Base-by-base conservation (phyloP, 1,140 invertebrate species). In the Diabrotica undecimpunctata region DNA sequence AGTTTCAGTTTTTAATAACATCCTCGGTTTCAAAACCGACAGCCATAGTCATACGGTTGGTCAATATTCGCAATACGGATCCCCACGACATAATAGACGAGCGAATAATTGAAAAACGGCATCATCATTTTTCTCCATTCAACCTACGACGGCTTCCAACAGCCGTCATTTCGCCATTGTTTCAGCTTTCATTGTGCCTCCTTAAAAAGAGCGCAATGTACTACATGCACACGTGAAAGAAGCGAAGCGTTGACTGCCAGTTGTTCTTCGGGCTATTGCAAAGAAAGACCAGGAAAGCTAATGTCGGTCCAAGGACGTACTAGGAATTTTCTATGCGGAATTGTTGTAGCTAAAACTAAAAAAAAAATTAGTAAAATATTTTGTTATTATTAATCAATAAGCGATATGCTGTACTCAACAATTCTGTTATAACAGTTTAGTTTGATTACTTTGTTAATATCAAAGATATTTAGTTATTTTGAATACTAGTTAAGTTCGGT, bases 101-200 rank as follows among this genome's bases (percentile, higher is more conserved):
- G 41, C 41, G 41, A 46, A 46, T 46, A 46, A 46, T 46, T 46
- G 41, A 46, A 46, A 46, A 46, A 46, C 41, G 41, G 41, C 41
- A 46, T 46, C 41, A 46, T 46, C 41, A 46, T 46, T 46, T 46
- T 46, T 46, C 41, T 10, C 41, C 41, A 46, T 46, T 46, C 4
- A 46, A 46, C 4, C 41, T 2, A 25, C 1, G 1, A 1, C 3
- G 41, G 41, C n/a, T 10, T 46, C 41, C 41, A 46, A 46, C 41
- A 46, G 41, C 41, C 41, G 41, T 8, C 41, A n/a, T 46, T 10
- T 46, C 41, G n/a, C 41, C 41, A 46, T 46, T 46, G 41, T 46
- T 46, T 46, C 41, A 46, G n/a, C n/a, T 46, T 46, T 46, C 41
- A 46, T 46, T 46, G 41, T 46, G 41, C 2, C 6, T n/a, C 41